A percentile compares a stretch with the other conserved stretches of the same genome.
Conservation (phyloP, 2,888 invertebrate species). For the Hyalella azteca region DNA sequence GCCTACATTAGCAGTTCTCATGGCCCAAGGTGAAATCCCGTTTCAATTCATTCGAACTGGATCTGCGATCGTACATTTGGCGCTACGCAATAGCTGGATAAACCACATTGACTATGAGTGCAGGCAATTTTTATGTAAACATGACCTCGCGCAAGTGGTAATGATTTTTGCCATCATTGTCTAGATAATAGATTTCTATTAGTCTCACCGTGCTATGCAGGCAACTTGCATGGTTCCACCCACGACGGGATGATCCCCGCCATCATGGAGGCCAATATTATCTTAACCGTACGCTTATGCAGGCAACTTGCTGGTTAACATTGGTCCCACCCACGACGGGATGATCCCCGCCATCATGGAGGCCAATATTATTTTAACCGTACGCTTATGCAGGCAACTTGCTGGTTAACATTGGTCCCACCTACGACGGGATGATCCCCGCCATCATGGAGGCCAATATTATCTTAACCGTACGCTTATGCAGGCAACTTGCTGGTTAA, state of each 20-base stretch:
- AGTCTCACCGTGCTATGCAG: neutral
- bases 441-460: constrained; percentile 80
- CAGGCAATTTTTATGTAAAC: too few relatives aligned
- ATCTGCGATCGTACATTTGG: too few relatives aligned
- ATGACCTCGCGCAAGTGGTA: too few relatives aligned
- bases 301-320: constrained; percentile 73
- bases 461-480: too few relatives aligned
- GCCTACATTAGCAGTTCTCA: too few relatives aligned
- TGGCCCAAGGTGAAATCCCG: too few relatives aligned
- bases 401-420: constrained; percentile 87
- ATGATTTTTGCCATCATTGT: too few relatives aligned
- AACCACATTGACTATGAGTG: too few relatives aligned
- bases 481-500: too few relatives aligned
- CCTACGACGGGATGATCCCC: constrained; percentile 82
- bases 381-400: constrained; percentile 61
- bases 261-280: constrained; percentile 73
- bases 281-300: neutral
- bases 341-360: constrained; percentile 81
- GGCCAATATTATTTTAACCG: neutral
- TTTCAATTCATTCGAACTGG: too few relatives aligned
- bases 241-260: constrained; percentile 84
- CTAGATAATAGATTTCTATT: neutral
- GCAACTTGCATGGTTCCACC: constrained; percentile 76
- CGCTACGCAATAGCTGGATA: too few relatives aligned
- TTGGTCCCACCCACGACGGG: constrained; percentile 89